Conservation (phyloP, 1,140 invertebrate genomes). For the Cotesia chilonis region DNA sequence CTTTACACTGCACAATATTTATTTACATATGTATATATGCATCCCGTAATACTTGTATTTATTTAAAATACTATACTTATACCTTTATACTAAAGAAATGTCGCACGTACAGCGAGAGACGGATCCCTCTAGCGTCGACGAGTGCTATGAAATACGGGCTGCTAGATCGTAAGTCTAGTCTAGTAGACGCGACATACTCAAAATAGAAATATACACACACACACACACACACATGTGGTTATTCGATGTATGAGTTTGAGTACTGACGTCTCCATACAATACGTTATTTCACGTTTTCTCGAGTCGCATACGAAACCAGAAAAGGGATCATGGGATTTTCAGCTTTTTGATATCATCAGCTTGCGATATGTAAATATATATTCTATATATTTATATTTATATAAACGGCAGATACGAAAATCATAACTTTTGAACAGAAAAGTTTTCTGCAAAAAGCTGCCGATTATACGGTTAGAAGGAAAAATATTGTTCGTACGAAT, state of each 20-base stretch:
- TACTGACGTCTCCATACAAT: too few species aligned
- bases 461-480: not conserved
- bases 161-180: slow-evolving; percentile 13
- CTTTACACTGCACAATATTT: not conserved
- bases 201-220: slow-evolving; percentile 16
- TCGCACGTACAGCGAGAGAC: not conserved
- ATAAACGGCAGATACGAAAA: too few species aligned
- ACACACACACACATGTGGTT: too few species aligned
- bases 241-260: too few species aligned
- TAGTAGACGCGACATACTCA: not conserved
- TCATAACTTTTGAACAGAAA: too few species aligned
- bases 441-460: not conserved
- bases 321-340: too few species aligned
- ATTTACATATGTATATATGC: too few species aligned
- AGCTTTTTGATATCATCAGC: not conserved
- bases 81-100: not conserved
- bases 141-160: slow-evolving; percentile 20
- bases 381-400: too few species aligned
- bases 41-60: too few species aligned
- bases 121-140: slow-evolving; percentile 1
- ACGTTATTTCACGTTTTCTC: slow-evolving; percentile 9
- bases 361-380: not conserved
- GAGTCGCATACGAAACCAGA: not conserved
- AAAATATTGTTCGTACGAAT: not conserved
- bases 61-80: not conserved